Percentiles rank a stretch among this genome's conserved stretches.
Conservation (phyloP, 92 coral and sea anemone genomes). For the Paramuricea clavata region DNA sequence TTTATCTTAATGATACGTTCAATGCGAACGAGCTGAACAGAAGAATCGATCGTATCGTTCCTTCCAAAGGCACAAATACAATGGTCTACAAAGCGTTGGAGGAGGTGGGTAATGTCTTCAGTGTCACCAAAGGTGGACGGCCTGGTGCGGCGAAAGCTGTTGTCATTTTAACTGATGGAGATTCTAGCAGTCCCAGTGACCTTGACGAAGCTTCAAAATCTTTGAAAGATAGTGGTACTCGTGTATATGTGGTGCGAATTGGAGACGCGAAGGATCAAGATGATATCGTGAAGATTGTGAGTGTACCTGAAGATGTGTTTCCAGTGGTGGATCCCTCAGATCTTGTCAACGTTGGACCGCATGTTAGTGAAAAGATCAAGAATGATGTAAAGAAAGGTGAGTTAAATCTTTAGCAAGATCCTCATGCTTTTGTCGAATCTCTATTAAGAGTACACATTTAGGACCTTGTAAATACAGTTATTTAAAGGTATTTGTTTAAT, state of each 20-base stretch:
- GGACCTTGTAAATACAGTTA: too few relatives aligned
- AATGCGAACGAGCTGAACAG: constrained; percentile 1
- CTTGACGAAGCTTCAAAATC: constrained; percentile 57
- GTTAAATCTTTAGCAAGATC: neutral
- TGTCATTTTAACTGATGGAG: constrained; percentile 76
- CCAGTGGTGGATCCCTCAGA: constrained; percentile 12
- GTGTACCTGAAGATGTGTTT: constrained; percentile 61
- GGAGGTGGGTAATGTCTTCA: constrained; percentile 61
- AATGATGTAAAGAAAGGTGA: constrained; percentile 33
- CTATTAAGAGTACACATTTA: too few relatives aligned
- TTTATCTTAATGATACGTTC: constrained; percentile 61
- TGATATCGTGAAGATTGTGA: constrained; percentile 65
- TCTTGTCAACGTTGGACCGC: constrained; percentile 4
- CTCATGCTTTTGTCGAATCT: too few relatives aligned
- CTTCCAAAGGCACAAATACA: constrained; percentile 37
- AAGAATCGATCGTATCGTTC: constrained; percentile 20
- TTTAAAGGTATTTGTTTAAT: too few relatives aligned
- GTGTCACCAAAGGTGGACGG: constrained; percentile 48
- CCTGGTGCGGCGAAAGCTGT: constrained; percentile 77
- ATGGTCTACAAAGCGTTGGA: constrained; percentile 66
- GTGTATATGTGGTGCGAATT: constrained; percentile 73
- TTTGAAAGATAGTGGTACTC: constrained; percentile 72
- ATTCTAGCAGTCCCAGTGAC: constrained; percentile 49
- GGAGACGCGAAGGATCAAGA: constrained; percentile 64
- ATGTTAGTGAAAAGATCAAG: constrained; percentile 20